Percentiles rank a stretch among this genome's conserved stretches.
These are phyloP conservation scores for Calephelis perditalis DNA, from an alignment of 2,888 invertebrate species.

Conservation along the genomic window DNA sequence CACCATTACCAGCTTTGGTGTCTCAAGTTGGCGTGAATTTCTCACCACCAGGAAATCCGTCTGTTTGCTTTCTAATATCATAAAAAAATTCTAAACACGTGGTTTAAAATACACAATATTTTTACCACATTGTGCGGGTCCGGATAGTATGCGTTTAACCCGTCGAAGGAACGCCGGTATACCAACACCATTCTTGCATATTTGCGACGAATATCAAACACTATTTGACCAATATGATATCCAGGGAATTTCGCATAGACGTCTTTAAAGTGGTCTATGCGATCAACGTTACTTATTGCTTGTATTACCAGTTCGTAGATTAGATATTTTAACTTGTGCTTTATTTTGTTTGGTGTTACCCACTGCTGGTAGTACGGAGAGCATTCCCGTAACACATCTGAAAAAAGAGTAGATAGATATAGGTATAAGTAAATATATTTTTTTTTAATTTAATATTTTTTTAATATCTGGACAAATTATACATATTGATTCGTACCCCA, in stretches of 20 bases:
- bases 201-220: slow-evolving; percentile 32
- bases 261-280: slow-evolving; percentile 27
- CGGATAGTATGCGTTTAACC: neutral
- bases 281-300: slow-evolving; percentile 29
- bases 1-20: too few species aligned
- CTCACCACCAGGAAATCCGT: too few species aligned
- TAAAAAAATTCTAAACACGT: too few species aligned
- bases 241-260: slow-evolving; percentile 10
- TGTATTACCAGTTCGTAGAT: slow-evolving; percentile 28
- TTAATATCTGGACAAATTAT: too few species aligned
- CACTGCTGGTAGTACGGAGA: neutral
- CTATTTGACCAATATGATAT: slow-evolving; percentile 30
- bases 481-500: too few species aligned
- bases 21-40: too few species aligned
- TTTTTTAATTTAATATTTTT: too few species aligned
- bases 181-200: slow-evolving; percentile 29
- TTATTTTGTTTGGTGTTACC: slow-evolving; percentile 19
- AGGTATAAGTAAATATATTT: too few species aligned
- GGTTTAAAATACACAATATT: neutral
- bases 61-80: too few species aligned
- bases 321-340: slow-evolving; percentile 22
- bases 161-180: slow-evolving; percentile 21
- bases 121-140: slow-evolving; percentile 23
- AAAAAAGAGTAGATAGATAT: neutral
- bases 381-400: slow-evolving; percentile 13